Percentiles rank a stretch among this genome's conserved stretches.
phyloP scores from a whole-genome alignment of 2,113 vertebrate genomes.

The Gadus macrocephalus region DNA sequence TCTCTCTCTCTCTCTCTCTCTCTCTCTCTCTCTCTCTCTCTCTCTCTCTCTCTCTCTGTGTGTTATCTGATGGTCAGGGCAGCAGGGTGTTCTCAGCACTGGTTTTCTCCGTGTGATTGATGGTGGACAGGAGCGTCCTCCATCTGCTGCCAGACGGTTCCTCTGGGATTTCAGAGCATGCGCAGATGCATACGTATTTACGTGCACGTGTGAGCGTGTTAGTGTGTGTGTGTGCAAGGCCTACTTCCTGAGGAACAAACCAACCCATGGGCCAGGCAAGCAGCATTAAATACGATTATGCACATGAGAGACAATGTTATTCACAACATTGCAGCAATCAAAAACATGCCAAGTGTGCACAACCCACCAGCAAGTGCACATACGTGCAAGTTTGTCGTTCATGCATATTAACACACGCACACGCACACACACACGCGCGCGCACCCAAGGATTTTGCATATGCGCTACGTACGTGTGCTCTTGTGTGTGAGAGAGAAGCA shows the following conservation, averaged over 20 bases:
- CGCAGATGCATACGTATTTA: constrained; percentile 1
- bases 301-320: no score
- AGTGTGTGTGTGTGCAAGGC: no score
- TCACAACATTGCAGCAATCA: no score
- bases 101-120: constrained; percentile 31
- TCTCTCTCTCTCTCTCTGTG: neutral
- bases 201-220: neutral
- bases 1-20: neutral
- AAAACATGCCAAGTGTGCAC: no score
- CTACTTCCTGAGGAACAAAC: no score
- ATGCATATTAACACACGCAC: constrained; percentile 2
- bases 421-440: neutral
- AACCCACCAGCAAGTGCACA: neutral
- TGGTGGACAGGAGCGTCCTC: constrained; percentile 18
- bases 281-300: no score
- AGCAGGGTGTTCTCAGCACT: constrained; percentile 32
- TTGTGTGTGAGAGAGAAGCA: no score
- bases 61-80: constrained; percentile 20
- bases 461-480: no score
- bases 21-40: constrained; percentile 1
- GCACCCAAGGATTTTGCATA: neutral
- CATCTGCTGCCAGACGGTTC: constrained; percentile 27
- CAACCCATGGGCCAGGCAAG: no score
- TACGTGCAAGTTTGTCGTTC: neutral
- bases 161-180: constrained; percentile 12